Percentiles rank a stretch among this genome's conserved stretches.
Evolutionary conservation across 2,113 vertebrate genomes (phyloP).

Genomic region (Gopherus flavomarginatus): DNA sequence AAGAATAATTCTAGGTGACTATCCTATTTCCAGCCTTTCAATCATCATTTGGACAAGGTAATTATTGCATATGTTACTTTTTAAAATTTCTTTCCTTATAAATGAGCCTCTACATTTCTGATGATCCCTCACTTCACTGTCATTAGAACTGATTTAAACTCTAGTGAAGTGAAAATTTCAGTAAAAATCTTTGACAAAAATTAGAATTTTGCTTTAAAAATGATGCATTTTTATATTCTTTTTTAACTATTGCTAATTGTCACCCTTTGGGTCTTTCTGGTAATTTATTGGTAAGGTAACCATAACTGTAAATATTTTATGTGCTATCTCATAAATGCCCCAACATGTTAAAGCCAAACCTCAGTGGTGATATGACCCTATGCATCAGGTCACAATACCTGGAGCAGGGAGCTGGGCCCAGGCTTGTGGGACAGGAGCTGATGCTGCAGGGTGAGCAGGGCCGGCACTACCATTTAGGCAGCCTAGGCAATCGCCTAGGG

Average conservation of each 20-base stretch:
- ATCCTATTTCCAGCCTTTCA: not conserved
- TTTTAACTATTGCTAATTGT: not conserved
- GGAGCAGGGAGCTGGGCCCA: not conserved
- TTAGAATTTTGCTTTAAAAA: accelerated
- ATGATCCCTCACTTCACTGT: not conserved
- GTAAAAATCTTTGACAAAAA: accelerated
- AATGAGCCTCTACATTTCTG: not conserved
- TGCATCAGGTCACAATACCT: not conserved
- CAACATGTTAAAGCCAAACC: not conserved
- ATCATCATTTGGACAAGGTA: not conserved
- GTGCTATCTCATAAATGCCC: not conserved
- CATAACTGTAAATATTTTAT: not conserved
- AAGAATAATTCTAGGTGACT: not conserved
- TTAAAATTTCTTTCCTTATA: not conserved
- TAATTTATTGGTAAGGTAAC: not conserved
- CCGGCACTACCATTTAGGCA: too few species aligned
- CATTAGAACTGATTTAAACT: accelerated
- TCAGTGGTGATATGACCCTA: not conserved
- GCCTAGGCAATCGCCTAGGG: too few species aligned
- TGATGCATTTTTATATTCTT: not conserved
- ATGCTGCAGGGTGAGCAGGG: too few species aligned
- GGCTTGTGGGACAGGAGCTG: too few species aligned
- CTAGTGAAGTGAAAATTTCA: not conserved
- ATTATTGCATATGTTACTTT: not conserved
- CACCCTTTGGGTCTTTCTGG: not conserved